These are phyloP conservation scores for Pocillopora grandis DNA, from an alignment of 92 coral and sea anemone species.

Conservation along the genomic window DNA sequence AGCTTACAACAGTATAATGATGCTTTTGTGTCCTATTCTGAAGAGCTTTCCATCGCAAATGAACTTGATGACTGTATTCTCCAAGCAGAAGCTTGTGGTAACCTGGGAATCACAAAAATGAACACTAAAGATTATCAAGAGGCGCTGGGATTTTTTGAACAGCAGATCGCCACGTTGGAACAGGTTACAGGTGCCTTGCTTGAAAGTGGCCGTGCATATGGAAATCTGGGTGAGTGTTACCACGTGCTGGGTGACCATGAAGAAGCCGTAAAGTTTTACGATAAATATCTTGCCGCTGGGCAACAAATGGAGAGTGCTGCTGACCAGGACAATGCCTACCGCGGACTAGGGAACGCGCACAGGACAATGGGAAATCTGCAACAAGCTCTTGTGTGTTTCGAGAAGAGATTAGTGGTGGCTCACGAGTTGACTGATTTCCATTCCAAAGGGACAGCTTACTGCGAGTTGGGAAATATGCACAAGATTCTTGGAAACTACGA, in stretches of 20 bases:
- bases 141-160: slow-evolving; percentile 83
- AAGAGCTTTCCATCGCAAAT: slow-evolving; percentile 82
- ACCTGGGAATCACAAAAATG: slow-evolving; percentile 81
- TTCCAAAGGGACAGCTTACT: slow-evolving; percentile 90
- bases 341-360: slow-evolving; percentile 94
- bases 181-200: slow-evolving; percentile 71
- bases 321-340: slow-evolving; percentile 99
- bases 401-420: slow-evolving; percentile 92
- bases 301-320: slow-evolving; percentile 78
- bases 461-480: slow-evolving; percentile 95
- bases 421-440: slow-evolving; percentile 89
- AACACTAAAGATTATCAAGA: slow-evolving; percentile 74
- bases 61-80: slow-evolving; percentile 70
- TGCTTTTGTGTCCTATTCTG: slow-evolving; percentile 79
- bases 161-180: slow-evolving; percentile 81
- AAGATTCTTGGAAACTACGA: slow-evolving; percentile 92
- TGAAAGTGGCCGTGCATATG: slow-evolving; percentile 94
- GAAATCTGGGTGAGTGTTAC: slow-evolving; percentile 92
- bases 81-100: slow-evolving; percentile 81
- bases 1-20: slow-evolving; percentile 65
- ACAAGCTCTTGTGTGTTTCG: slow-evolving; percentile 96
- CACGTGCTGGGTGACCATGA: slow-evolving; percentile 77
- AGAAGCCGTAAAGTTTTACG: slow-evolving; percentile 75
- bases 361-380: slow-evolving; percentile 90
- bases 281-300: slow-evolving; percentile 85